These are phyloP conservation scores for Laupala kohalensis DNA, from an alignment of 1,140 invertebrate genomes.

Conservation along the genomic window DNA sequence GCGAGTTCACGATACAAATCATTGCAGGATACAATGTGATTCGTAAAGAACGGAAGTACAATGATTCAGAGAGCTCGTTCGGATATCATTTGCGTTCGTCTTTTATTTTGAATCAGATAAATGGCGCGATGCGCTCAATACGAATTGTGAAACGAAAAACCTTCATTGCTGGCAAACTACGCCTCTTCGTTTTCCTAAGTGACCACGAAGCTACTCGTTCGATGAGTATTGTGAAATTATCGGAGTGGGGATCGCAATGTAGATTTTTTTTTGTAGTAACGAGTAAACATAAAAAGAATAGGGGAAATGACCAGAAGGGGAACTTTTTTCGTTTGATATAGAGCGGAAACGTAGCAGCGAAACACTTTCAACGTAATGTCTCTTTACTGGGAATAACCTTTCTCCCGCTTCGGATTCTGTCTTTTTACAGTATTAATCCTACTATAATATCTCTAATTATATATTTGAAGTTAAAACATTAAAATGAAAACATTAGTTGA, in stretches of 20 bases:
- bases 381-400: no score
- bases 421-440: no score
- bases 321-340: no score
- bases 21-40: not conserved
- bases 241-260: not conserved
- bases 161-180: not conserved
- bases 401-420: no score
- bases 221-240: not conserved
- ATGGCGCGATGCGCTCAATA: not conserved
- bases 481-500: no score
- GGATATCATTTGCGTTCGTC: not conserved
- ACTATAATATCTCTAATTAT: no score
- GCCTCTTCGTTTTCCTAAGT: not conserved
- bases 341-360: no score
- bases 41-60: not conserved
- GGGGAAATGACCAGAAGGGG: no score
- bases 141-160: not conserved
- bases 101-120: not conserved
- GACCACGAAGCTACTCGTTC: not conserved
- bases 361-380: no score
- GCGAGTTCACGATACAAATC: no score
- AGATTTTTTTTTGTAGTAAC: not conserved
- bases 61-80: not conserved
- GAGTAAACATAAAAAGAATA: no score
- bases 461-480: no score